Percentiles rank a stretch among this genome's conserved stretches.
Conservation (phyloP, 1,140 invertebrate genomes). For the Paralvinella palmiformis region DNA sequence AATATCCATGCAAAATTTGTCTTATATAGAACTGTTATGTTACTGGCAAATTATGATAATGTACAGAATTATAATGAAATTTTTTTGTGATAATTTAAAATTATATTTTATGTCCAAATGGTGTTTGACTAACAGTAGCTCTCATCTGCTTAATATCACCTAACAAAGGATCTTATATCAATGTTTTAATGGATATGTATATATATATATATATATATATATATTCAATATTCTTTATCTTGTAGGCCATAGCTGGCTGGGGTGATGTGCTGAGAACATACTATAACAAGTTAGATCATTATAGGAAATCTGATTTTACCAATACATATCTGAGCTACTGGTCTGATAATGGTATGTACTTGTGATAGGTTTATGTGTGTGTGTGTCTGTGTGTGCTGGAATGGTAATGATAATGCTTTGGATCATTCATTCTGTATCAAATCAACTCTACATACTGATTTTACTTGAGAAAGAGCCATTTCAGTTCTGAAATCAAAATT, state of each 20-base stretch:
- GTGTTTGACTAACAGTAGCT: background rate
- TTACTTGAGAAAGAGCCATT: too few relatives aligned
- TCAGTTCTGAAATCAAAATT: too few relatives aligned
- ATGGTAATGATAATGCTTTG: too few relatives aligned
- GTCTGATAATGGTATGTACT: slow-evolving; percentile 31
- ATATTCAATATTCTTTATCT: background rate
- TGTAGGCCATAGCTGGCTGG: slow-evolving; percentile 29
- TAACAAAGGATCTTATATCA: background rate
- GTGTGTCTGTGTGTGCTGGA: too few relatives aligned
- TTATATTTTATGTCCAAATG: background rate
- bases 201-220: background rate
- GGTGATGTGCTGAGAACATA: slow-evolving; percentile 23
- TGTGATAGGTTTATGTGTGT: background rate
- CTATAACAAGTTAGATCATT: slow-evolving; percentile 21
- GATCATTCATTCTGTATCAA: too few relatives aligned
- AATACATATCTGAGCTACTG: slow-evolving; percentile 32
- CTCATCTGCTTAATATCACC: background rate
- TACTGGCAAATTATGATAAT: background rate
- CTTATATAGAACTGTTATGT: background rate
- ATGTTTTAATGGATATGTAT: background rate
- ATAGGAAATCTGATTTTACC: slow-evolving; percentile 24
- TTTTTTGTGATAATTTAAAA: background rate
- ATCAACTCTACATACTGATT: too few relatives aligned
- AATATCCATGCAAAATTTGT: background rate
- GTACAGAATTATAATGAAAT: background rate